Conservation (phyloP, 2,888 invertebrate genomes). For the Baronia brevicornis region DNA sequence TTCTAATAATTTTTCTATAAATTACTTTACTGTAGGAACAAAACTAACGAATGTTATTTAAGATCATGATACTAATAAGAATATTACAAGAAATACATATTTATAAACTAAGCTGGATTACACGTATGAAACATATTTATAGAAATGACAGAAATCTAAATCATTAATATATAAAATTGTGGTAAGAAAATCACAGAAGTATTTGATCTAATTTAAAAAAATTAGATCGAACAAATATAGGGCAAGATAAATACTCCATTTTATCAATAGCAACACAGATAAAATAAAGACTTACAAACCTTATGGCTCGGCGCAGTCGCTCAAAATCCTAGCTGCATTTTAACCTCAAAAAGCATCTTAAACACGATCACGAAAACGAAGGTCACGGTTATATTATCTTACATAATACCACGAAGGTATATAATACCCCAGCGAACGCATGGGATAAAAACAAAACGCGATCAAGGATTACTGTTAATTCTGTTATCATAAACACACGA, state of each 20-base stretch:
- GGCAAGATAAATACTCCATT: slow-evolving; percentile 52
- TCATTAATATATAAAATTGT: no score
- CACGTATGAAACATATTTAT: no score
- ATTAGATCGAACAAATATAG: slow-evolving; percentile 36
- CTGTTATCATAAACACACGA: slow-evolving; percentile 73
- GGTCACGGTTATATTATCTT: slow-evolving; percentile 71
- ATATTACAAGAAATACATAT: no score
- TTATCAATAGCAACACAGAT: slow-evolving; percentile 48
- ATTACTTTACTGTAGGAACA: no score
- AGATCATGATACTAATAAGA: no score
- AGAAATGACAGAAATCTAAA: no score
- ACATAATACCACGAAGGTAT: slow-evolving; percentile 65
- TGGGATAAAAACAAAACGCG: slow-evolving; percentile 62
- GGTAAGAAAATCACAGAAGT: no score
- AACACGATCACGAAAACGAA: slow-evolving; percentile 65
- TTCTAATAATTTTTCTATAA: no score
- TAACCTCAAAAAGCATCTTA: slow-evolving; percentile 71
- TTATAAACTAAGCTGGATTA: no score
- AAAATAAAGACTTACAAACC: slow-evolving; percentile 62
- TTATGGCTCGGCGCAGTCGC: slow-evolving; percentile 69
- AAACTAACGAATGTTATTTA: no score
- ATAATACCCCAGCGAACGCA: slow-evolving; percentile 46
- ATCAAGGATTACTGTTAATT: slow-evolving; percentile 61
- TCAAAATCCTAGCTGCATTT: slow-evolving; percentile 72
- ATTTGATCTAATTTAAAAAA: not conserved